Evolutionary conservation across 1,140 invertebrate species (phyloP), one percentile per base, ranked within the genome.

Genomic region (Colletes gigas): DNA sequence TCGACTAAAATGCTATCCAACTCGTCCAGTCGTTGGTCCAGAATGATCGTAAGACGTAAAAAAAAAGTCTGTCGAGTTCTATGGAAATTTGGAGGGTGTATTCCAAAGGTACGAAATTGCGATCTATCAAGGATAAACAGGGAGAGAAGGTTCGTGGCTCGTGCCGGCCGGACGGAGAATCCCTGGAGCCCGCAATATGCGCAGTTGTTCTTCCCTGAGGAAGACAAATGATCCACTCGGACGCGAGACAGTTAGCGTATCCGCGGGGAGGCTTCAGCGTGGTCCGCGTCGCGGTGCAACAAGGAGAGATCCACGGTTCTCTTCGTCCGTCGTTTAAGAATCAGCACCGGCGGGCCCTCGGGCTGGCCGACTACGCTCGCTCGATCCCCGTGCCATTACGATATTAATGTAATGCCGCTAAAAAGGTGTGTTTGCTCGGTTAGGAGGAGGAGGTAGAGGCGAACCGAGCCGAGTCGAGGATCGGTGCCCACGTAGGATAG

Each of bases 361-460:
- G 84, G 83, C 78, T 70, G 65, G 50, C 78, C 68, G 78, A 77
- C 73, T 82, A n/a, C 77, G 70, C 70, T 83, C 81, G 82, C 82
- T 78, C 78, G 84, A 87, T 87, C 74, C 67, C 85, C 78, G 79
- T 84, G 84, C 89, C 89, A 90, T 91, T 91, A 91, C 85, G 88
- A 90, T 91, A 91, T 89, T 89, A 91, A 88, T 88, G 90, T 88
- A 91, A 90, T 90, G 90, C 86, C 81, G 89, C 85, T 88, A 91
- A 90, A 89, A 91, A 91, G 90, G 90, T 91, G 90, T 90, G 90
- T 89, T 91, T 89, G 90, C 89, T 87, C 86, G 90, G 87, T 83
- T 88, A 82, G 55, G 81, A 72, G 83, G 83, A 81, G 79, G 81
- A 84, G 84, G 81, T 47, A 30, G 85, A 88, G 86, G 86, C 75